A percentile compares a stretch with the other conserved stretches of the same genome.
These are phyloP conservation scores for Squalus acanthias DNA, from an alignment of 2,797 vertebrate genomes.

Conservation along the genomic window DNA sequence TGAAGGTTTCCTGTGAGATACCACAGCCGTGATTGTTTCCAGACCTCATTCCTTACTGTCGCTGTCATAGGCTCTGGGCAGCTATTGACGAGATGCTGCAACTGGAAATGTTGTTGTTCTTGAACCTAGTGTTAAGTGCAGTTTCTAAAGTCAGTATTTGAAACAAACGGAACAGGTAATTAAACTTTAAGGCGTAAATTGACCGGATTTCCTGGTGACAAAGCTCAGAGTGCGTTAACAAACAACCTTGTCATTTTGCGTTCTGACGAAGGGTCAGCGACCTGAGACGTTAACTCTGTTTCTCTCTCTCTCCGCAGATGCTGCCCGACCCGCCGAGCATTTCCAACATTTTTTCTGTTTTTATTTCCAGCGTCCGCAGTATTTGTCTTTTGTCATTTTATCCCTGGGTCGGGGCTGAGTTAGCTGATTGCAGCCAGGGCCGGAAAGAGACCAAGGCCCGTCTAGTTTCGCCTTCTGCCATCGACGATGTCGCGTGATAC, in stretches of 20 bases:
- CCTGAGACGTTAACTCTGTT: too few relatives aligned
- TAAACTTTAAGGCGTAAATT: not conserved
- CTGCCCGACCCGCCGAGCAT: too few relatives aligned
- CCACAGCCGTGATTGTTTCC: not conserved
- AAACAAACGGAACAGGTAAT: not conserved
- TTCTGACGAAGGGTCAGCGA: too few relatives aligned
- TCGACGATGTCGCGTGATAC: not conserved
- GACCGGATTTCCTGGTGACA: not conserved
- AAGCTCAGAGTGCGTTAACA: not conserved
- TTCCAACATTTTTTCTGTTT: too few relatives aligned
- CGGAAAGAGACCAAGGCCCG: not conserved
- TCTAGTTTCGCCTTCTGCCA: not conserved
- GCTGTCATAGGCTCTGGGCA: not conserved
- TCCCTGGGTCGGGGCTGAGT: not conserved
- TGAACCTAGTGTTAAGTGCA: not conserved
- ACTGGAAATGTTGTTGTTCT: not conserved
- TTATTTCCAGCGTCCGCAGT: not conserved
- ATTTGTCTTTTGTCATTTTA: not conserved
- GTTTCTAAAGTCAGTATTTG: not conserved
- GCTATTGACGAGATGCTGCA: not conserved
- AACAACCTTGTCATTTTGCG: not conserved
- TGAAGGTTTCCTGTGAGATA: slow-evolving; percentile 33
- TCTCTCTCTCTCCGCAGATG: too few relatives aligned
- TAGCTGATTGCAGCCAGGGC: not conserved
- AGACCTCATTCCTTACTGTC: not conserved